Conservation (phyloP, 2,888 invertebrate species). For the Heliconius ethilla region DNA sequence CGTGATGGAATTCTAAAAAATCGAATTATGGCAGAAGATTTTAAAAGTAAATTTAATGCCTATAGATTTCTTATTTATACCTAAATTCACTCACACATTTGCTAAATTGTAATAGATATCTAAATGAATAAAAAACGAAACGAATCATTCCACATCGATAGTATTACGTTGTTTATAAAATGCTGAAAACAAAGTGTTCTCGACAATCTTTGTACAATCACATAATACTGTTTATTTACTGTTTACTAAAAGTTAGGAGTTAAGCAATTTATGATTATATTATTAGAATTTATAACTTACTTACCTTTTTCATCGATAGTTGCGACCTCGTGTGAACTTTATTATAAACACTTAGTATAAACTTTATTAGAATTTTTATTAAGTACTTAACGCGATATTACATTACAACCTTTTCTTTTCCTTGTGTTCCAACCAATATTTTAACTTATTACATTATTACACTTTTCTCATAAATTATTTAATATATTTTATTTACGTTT, state of each 20-base stretch:
- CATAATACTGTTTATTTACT: neutral
- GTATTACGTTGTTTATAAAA: too few relatives aligned
- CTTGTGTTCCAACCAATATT: neutral
- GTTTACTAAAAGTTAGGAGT: neutral
- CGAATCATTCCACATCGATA: too few relatives aligned
- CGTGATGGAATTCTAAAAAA: too few relatives aligned
- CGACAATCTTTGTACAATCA: neutral
- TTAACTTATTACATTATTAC: neutral
- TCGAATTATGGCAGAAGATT: neutral
- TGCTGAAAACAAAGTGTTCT: neutral
- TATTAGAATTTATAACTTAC: neutral
- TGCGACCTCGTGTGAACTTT: constrained; percentile 9
- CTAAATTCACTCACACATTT: too few relatives aligned
- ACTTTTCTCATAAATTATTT: neutral
- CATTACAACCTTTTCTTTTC: neutral
- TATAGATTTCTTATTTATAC: neutral
- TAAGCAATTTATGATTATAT: neutral
- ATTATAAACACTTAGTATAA: neutral
- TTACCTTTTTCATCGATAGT: constrained; percentile 2
- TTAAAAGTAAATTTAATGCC: neutral
- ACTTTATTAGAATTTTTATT: neutral
- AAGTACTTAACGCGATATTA: neutral
- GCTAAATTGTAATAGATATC: too few relatives aligned
- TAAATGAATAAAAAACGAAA: too few relatives aligned
- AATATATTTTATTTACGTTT: neutral